Percentiles rank a stretch among this genome's conserved stretches.
phyloP scores from a whole-genome alignment of 2,797 vertebrate species.

The Phrynocephalus forsythii region DNA sequence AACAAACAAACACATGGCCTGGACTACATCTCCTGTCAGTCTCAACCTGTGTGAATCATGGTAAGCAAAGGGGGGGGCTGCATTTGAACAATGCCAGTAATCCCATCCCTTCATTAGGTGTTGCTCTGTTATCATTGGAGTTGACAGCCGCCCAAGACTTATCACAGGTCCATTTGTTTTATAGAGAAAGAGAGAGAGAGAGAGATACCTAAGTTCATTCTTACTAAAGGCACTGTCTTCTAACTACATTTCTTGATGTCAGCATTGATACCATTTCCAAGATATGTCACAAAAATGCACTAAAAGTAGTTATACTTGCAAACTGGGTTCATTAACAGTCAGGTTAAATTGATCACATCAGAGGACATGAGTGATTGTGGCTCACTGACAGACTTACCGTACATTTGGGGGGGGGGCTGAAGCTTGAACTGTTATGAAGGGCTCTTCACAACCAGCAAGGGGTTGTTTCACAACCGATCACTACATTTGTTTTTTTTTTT shows the following conservation, averaged over 20 bases:
- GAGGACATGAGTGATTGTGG: no score
- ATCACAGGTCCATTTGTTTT: not conserved
- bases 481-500: no score
- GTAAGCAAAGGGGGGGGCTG: not conserved
- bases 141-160: not conserved
- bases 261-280: not conserved
- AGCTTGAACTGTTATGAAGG: no score
- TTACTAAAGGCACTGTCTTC: not conserved
- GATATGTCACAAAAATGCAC: not conserved
- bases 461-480: no score
- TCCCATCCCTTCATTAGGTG: not conserved
- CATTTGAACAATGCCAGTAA: not conserved
- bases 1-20: not conserved
- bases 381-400: no score
- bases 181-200: not conserved
- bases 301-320: not conserved
- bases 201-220: no score
- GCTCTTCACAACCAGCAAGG: no score
- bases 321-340: not conserved
- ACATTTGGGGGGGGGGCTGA: no score
- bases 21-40: not conserved
- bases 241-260: no score
- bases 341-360: no score
- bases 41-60: not conserved
- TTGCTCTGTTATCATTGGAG: not conserved